phyloP scores from a whole-genome alignment of 1,140 invertebrate genomes.

The Centruroides vittatus region DNA sequence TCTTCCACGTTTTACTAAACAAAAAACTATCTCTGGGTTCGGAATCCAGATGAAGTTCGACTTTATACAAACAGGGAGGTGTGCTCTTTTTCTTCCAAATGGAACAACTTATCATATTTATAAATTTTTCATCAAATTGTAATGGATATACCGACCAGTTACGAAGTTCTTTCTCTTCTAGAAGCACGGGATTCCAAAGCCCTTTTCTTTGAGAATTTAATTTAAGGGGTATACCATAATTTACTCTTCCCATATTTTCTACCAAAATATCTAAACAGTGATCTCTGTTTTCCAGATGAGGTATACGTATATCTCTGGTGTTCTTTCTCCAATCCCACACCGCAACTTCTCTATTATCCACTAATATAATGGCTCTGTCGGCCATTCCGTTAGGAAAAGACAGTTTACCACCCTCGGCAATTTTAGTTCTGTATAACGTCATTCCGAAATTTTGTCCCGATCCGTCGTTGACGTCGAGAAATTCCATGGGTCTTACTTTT shows the following conservation, averaged over 20 bases:
- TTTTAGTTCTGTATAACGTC: neutral
- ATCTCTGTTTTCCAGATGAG: neutral
- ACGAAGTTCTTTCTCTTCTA: neutral
- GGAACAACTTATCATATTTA: neutral
- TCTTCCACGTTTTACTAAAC: slow-evolving; percentile 6
- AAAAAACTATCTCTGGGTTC: slow-evolving; percentile 10
- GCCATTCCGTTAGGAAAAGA: neutral
- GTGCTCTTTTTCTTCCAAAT: neutral
- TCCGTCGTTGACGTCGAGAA: neutral
- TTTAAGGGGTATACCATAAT: neutral
- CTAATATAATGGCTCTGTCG: neutral
- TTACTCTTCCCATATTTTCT: slow-evolving; percentile 13
- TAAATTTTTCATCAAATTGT: neutral
- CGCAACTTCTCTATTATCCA: neutral
- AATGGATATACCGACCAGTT: slow-evolving; percentile 1
- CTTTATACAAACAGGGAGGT: neutral
- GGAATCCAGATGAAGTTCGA: neutral
- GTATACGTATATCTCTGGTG: neutral
- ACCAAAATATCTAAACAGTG: slow-evolving; percentile 5
- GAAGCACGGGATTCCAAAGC: neutral
- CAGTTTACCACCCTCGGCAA: neutral
- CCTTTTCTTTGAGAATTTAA: slow-evolving; percentile 5
- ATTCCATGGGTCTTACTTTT: neutral
- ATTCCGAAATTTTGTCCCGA: neutral
- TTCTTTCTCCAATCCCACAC: neutral